Evolutionary conservation across 2,797 vertebrate genomes (phyloP).

Genomic region (Merluccius polli): DNA sequence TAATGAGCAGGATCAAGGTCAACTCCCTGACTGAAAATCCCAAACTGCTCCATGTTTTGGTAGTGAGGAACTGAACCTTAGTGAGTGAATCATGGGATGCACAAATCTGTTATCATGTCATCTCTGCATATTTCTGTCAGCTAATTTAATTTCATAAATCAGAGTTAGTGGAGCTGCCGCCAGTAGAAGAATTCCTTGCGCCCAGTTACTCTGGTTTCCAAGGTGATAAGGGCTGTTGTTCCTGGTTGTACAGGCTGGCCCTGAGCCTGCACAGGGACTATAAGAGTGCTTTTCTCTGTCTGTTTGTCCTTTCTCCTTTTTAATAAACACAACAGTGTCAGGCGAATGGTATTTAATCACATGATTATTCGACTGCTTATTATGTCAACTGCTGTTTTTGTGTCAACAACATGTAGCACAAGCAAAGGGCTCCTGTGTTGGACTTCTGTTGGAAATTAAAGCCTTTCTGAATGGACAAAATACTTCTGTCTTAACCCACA

Average conservation of each 20-base stretch:
- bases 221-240: constrained; percentile 52
- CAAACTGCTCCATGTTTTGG: constrained; percentile 42
- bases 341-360: neutral
- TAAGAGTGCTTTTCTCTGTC: neutral
- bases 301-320: neutral
- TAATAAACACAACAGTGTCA: neutral
- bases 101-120: constrained; percentile 42
- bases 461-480: neutral
- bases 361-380: neutral
- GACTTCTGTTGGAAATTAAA: neutral
- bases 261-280: constrained; percentile 49
- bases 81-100: constrained; percentile 19
- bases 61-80: constrained; percentile 28
- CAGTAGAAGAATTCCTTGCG: constrained; percentile 64
- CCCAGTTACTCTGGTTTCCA: constrained; percentile 62
- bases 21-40: constrained; percentile 39
- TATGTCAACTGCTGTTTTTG: neutral
- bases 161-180: constrained; percentile 55
- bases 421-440: neutral
- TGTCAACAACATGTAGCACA: constrained; percentile 3
- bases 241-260: constrained; percentile 43
- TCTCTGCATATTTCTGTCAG: constrained; percentile 42
- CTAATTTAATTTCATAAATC: constrained; percentile 76
- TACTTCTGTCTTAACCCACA: neutral
- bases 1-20: constrained; percentile 25